A percentile compares a stretch with the other conserved stretches of the same genome.
Conservation (phyloP, 2,113 vertebrate genomes). For the Platichthys flesus region DNA sequence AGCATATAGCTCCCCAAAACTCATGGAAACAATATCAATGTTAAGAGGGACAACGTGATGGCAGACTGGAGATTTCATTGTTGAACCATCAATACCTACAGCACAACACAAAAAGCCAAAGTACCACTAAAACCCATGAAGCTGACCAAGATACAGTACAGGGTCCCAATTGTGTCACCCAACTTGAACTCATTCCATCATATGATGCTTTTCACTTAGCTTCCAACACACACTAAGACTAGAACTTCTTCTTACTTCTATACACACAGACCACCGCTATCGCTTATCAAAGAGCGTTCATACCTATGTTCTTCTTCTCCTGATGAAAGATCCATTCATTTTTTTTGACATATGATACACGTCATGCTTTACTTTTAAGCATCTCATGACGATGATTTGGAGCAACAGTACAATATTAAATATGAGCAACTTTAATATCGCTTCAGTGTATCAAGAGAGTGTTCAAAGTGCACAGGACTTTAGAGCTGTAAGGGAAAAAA, state of each 20-base stretch:
- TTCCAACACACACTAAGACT: slow-evolving; percentile 45
- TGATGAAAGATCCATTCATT: not conserved
- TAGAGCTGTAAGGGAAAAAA: slow-evolving; percentile 30
- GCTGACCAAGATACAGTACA: slow-evolving; percentile 29
- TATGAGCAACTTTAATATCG: slow-evolving; percentile 64
- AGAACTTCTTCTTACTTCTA: slow-evolving; percentile 38
- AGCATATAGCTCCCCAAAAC: too few species aligned
- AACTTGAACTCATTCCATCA: slow-evolving; percentile 28
- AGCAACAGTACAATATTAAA: slow-evolving; percentile 50
- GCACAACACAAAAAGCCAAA: slow-evolving; percentile 59
- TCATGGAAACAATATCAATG: slow-evolving; percentile 5
- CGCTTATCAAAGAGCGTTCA: slow-evolving; percentile 59
- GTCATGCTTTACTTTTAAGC: slow-evolving; percentile 44
- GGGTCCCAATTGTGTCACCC: slow-evolving; percentile 15
- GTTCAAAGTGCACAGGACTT: slow-evolving; percentile 64
- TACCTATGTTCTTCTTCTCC: slow-evolving; percentile 35
- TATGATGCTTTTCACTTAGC: slow-evolving; percentile 25
- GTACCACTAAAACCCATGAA: slow-evolving; percentile 53
- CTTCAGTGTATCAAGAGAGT: slow-evolving; percentile 55
- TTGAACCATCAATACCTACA: slow-evolving; percentile 47
- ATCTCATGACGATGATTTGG: slow-evolving; percentile 44
- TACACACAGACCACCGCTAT: slow-evolving; percentile 44
- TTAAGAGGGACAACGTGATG: slow-evolving; percentile 50
- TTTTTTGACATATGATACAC: slow-evolving; percentile 45
- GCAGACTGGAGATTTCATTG: slow-evolving; percentile 53